Evolutionary conservation across 2,888 invertebrate genomes (phyloP), one percentile per base, ranked within the genome.

Genomic region (Apeira syringaria): DNA sequence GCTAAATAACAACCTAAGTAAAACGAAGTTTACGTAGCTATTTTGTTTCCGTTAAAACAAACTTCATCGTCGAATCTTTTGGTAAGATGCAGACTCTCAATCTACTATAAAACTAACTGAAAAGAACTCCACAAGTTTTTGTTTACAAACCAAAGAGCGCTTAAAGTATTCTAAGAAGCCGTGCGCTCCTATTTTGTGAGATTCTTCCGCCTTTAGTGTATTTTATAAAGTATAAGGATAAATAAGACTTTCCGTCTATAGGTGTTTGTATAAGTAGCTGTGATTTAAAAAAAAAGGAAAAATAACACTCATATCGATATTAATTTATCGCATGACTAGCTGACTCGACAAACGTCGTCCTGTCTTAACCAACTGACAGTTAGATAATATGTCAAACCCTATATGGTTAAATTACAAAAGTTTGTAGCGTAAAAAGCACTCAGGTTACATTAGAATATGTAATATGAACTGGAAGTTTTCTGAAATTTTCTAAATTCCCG

Each of bases 141-240:
- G 41, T 47, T 42, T 42, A 38, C 45, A 42, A 45, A 31, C 37
- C 38, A 42, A 35, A 41, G 38, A 45, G 15, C 37, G 41, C 41
- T 45, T 32, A 30, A 39, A 48, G 39, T 48, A 48, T 48, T 39
- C 36, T 36, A 36, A 48, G 35, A 35, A 39, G 47, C 43, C 31
- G 36, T 35, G 35, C 35, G 31, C 27, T 8, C 27, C 39, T 46
- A 46, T 46, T 46, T 46, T 36, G 39, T 15, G 27, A 39, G 31
- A 46, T 40, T 39, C 39, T 46, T 39, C 39, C 39, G 31, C 34
- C 34, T 26, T 35, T 35, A 35, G 39, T 22, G n/a, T 40, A 46
- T 46, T 46, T 34, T 36, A 26, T 26, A 12, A 46, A 46, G 39
- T 46, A 34, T 32, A 22, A n/a, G n/a, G n/a, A n/a, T n/a, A n/a